Evolutionary conservation across 2,888 invertebrate species (phyloP).

Genomic region (Cordilura impudica): DNA sequence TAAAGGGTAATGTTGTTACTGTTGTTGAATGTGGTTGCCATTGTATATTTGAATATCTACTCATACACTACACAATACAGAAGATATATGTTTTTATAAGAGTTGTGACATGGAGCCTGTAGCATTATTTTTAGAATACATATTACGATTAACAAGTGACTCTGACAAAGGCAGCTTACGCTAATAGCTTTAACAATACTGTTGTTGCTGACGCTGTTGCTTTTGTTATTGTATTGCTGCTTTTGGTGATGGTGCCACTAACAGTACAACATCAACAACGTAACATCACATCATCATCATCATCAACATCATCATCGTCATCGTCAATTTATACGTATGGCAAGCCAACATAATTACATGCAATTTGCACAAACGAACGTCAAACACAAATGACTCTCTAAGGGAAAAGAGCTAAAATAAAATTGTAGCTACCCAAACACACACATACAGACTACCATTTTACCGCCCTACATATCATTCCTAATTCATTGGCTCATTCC

Average conservation of each 20-base stretch:
- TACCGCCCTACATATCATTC: background rate
- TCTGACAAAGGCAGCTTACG: constrained; percentile 20
- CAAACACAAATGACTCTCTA: constrained; percentile 53
- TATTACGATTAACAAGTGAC: constrained; percentile 20
- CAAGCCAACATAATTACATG: constrained; percentile 58
- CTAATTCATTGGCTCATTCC: background rate
- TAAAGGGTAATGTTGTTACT: background rate
- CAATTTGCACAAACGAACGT: constrained; percentile 61
- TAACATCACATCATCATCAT: constrained; percentile 38
- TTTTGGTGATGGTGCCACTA: constrained; percentile 11
- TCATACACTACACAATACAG: background rate
- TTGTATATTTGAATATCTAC: no score
- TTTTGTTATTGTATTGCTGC: background rate
- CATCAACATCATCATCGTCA: background rate
- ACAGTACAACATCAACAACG: constrained; percentile 29
- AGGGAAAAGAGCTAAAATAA: constrained; percentile 39
- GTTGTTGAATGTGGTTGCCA: background rate
- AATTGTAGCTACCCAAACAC: background rate
- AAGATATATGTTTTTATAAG: background rate
- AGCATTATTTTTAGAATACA: constrained; percentile 21
- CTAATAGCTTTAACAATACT: constrained; percentile 9
- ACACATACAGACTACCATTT: background rate
- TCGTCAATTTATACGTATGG: constrained; percentile 37
- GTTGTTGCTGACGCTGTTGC: background rate
- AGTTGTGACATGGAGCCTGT: constrained; percentile 37